A percentile compares a stretch with the other conserved stretches of the same genome.
Evolutionary conservation across 1,140 invertebrate species (phyloP).

Genomic region (Apis cerana): DNA sequence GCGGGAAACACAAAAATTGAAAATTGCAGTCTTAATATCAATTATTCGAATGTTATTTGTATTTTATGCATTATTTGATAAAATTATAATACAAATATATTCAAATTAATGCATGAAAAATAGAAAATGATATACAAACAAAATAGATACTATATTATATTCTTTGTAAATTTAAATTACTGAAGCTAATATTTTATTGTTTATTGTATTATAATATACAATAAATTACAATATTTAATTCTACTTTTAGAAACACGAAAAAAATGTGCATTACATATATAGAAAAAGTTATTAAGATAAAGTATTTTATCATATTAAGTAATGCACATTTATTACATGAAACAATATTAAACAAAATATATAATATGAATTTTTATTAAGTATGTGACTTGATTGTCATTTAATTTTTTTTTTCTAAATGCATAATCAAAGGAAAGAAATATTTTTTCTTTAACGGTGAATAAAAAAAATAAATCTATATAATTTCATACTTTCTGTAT

Average conservation of each 20-base stretch:
- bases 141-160: constrained; percentile 10
- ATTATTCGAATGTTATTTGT: not conserved
- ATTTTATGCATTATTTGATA: not conserved
- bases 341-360: not conserved
- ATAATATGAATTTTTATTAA: not conserved
- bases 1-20: constrained; percentile 34
- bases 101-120: not conserved
- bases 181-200: not conserved
- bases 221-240: not conserved
- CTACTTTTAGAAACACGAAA: not conserved
- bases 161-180: not conserved
- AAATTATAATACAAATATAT: too few species aligned
- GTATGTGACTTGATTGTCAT: not conserved
- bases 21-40: not conserved
- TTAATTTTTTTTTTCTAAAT: constrained; percentile 10
- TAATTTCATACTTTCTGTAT: not conserved
- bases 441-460: not conserved
- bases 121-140: not conserved
- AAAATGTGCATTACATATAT: not conserved
- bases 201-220: not conserved
- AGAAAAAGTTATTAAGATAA: not conserved
- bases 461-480: constrained; percentile 17
- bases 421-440: not conserved
- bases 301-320: too few species aligned
- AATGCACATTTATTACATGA: not conserved